Evolutionary conservation across 1,140 invertebrate species (phyloP).

Genomic region (Drosophila biarmipes): DNA sequence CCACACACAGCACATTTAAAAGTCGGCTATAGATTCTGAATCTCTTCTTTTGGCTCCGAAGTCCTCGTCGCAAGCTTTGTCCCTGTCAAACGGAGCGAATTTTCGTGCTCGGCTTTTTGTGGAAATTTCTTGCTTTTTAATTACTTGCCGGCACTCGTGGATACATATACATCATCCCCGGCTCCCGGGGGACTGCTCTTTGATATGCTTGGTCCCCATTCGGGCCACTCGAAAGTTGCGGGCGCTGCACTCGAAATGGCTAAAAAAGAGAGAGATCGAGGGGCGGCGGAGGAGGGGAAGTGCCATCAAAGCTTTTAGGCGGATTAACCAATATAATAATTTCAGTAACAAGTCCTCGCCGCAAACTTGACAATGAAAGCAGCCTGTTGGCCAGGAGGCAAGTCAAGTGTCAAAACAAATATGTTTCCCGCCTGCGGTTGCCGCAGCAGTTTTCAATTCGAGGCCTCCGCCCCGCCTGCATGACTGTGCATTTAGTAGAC

Average conservation of each 20-base stretch:
- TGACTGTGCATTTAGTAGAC: conserved; percentile 77
- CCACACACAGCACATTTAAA: background rate
- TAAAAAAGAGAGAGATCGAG: conserved; percentile 17
- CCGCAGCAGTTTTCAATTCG: conserved; percentile 50
- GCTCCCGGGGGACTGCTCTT: conserved; percentile 42
- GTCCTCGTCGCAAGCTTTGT: conserved; percentile 52
- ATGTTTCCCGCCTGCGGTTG: conserved; percentile 57
- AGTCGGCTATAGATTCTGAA: background rate
- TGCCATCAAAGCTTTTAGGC: conserved; percentile 77
- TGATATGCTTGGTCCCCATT: conserved; percentile 63
- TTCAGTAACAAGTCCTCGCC: conserved; percentile 44
- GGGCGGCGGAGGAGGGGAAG: conserved; percentile 1
- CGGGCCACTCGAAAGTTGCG: conserved; percentile 67
- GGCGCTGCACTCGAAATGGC: conserved; percentile 63
- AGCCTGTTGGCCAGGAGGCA: conserved; percentile 20
- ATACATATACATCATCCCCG: conserved; percentile 25
- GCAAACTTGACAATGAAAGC: conserved; percentile 74
- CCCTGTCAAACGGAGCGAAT: conserved; percentile 56
- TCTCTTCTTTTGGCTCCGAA: conserved; percentile 14
- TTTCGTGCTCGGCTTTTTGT: conserved; percentile 67
- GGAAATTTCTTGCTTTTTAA: conserved; percentile 74
- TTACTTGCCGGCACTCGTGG: conserved; percentile 71
- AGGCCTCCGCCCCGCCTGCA: conserved; percentile 31
- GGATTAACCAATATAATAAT: conserved; percentile 75
- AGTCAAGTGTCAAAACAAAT: conserved; percentile 70